A percentile compares a stretch with the other conserved stretches of the same genome.
Evolutionary conservation across 2,113 vertebrate species (phyloP).

Genomic region (Hydrolagus affinis): DNA sequence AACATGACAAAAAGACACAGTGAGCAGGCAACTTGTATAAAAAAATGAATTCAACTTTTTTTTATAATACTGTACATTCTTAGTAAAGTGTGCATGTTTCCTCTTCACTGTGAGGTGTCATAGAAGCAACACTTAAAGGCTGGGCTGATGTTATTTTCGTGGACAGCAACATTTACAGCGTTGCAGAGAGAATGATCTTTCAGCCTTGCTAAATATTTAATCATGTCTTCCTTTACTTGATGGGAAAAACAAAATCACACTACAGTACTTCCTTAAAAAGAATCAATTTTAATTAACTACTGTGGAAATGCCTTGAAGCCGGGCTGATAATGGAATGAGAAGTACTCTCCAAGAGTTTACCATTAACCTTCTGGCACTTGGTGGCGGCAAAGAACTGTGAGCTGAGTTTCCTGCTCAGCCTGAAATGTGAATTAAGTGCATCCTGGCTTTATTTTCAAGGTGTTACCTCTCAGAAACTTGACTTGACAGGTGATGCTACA

Average conservation of each 20-base stretch:
- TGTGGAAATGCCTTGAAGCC: background rate
- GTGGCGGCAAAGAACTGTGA: slow-evolving; percentile 86
- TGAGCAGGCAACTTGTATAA: background rate
- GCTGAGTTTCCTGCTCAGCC: slow-evolving; percentile 42
- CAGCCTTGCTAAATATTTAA: background rate
- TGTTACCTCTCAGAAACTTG: slow-evolving; percentile 9
- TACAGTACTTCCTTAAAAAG: background rate
- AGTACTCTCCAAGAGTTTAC: slow-evolving; percentile 36
- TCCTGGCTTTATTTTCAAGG: background rate
- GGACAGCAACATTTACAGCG: background rate
- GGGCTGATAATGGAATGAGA: slow-evolving; percentile 10
- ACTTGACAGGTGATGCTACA: background rate
- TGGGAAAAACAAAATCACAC: background rate
- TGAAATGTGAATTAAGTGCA: slow-evolving; percentile 30
- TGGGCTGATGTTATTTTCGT: background rate
- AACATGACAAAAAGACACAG: background rate
- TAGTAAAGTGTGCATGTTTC: background rate
- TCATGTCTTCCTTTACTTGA: background rate
- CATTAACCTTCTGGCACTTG: slow-evolving; percentile 76
- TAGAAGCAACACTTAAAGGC: background rate
- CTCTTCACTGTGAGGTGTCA: background rate
- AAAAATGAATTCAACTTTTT: background rate
- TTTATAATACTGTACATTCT: background rate
- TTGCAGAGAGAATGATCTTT: background rate
- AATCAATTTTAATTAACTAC: background rate